Conservation (phyloP, 2,888 invertebrate species). For the Oegoconia quadripuncta region DNA sequence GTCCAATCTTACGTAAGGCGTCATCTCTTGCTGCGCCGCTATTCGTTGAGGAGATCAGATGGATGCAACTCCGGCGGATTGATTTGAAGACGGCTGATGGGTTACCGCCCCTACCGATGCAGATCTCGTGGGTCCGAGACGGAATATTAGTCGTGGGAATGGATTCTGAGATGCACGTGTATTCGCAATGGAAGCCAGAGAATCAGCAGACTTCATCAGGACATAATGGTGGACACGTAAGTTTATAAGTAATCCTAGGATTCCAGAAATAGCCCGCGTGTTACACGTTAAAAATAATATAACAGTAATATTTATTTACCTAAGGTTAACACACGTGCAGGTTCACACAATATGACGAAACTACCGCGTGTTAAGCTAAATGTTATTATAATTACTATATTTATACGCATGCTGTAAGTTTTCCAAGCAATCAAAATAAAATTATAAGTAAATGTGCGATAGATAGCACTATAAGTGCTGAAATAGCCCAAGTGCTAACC, state of each 20-base stretch:
- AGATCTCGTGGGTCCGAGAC: slow-evolving; percentile 99
- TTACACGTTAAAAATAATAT: too few relatives aligned
- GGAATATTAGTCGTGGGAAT: slow-evolving; percentile 99
- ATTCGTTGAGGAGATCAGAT: slow-evolving; percentile 94
- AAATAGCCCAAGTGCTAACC: too few relatives aligned
- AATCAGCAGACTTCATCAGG: slow-evolving; percentile 49
- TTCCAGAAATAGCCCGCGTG: background rate
- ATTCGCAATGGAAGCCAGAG: slow-evolving; percentile 97
- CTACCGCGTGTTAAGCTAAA: too few relatives aligned
- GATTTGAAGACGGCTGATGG: slow-evolving; percentile 96
- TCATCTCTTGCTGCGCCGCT: slow-evolving; percentile 94
- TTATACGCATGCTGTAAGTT: too few relatives aligned
- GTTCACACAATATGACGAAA: too few relatives aligned
- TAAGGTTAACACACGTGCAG: too few relatives aligned
- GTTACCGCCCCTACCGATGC: slow-evolving; percentile 97
- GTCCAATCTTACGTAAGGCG: slow-evolving; percentile 92
- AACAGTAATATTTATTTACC: too few relatives aligned
- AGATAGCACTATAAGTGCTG: too few relatives aligned
- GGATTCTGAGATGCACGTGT: slow-evolving; percentile 99
- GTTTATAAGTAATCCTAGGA: slow-evolving; percentile 4
- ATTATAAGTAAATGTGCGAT: too few relatives aligned
- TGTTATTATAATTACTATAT: too few relatives aligned
- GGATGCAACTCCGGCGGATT: slow-evolving; percentile 97
- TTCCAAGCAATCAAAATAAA: too few relatives aligned
- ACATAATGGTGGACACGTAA: slow-evolving; percentile 46